phyloP scores from a whole-genome alignment of 2,888 invertebrate genomes.

The Opisthograptis luteolata region DNA sequence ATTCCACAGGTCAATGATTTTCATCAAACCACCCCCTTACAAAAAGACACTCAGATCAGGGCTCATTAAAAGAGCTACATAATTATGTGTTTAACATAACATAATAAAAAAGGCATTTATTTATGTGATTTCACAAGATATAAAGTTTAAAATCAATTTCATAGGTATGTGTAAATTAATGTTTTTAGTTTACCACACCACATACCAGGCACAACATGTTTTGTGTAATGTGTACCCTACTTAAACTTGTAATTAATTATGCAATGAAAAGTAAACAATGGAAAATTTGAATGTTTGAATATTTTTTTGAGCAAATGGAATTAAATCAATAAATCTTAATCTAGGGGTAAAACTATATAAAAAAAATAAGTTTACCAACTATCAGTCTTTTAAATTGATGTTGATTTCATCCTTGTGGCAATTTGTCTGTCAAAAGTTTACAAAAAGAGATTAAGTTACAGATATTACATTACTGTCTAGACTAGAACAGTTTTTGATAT shows the following conservation, averaged over 20 bases:
- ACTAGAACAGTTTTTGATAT: background rate
- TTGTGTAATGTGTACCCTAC: slow-evolving; percentile 16
- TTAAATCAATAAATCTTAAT: slow-evolving; percentile 76
- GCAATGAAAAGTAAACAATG: slow-evolving; percentile 66
- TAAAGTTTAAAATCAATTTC: too few relatives aligned
- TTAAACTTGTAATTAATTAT: slow-evolving; percentile 12
- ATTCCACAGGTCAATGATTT: slow-evolving; percentile 17
- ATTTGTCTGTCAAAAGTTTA: slow-evolving; percentile 82
- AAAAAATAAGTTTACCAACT: slow-evolving; percentile 81
- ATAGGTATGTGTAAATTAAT: background rate
- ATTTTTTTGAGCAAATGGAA: slow-evolving; percentile 81
- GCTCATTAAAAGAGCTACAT: background rate
- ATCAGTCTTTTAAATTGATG: slow-evolving; percentile 86
- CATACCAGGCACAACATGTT: slow-evolving; percentile 7
- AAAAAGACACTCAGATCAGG: background rate
- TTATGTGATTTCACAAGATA: background rate
- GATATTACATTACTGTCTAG: slow-evolving; percentile 13
- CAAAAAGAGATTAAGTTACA: slow-evolving; percentile 57
- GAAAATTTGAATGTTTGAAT: slow-evolving; percentile 57
- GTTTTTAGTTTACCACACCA: slow-evolving; percentile 3
- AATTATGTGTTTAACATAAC: background rate
- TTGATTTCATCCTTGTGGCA: slow-evolving; percentile 81
- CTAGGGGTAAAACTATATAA: slow-evolving; percentile 84
- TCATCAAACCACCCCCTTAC: slow-evolving; percentile 1
- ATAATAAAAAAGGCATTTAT: background rate